Evolutionary conservation across 2,113 vertebrate genomes (phyloP), one percentile per base, ranked within the genome.

Genomic region (Cyphomyrus plagiostoma): DNA sequence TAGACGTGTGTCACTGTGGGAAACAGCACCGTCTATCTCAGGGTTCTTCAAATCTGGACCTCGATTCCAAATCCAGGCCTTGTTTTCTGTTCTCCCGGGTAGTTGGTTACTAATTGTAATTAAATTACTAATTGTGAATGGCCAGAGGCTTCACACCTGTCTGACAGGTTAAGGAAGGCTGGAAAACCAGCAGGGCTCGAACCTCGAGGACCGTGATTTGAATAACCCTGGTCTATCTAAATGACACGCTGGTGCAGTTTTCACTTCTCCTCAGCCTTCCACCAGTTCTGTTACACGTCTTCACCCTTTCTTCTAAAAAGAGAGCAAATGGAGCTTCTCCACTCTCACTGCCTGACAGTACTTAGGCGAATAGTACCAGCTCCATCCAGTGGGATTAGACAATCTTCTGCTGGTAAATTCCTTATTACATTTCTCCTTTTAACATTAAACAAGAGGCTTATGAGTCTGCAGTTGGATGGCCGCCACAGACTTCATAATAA

Each of bases 401-500:
- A 45, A 84, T 90, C 66, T 89, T 86, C 50, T 83, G 46, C 30
- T 90, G 66, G 90, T 90, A 91, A 91, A 92, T 88, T 82, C 91
- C 91, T 90, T 92, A 90, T 88, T 62, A 87, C 83, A 62, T 90
- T 91, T 92, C 89, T 87, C 52, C 89, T 91, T 91, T 90, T 50
- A 89, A 82, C 87, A 83, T 88, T 90, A 89, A 89, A 89, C 89
- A 90, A 88, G 86, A 89, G 53, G 49, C 90, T 90, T 53, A 91
- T 48, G 50, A 77, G 8, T 90, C 83, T 50, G 66, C 42, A 48
- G 77, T 58, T 92, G 90, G 90, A 90, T 15, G 77, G 77, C 85
- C 83, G 92, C 91, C 90, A 91, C 86, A 85, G 86, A 48, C 83
- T 86, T 49, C 52, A 89, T 91, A 91, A 92, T 92, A 91, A 92